phyloP scores from a whole-genome alignment of 1,140 invertebrate species.

The Mamestra configurata region DNA sequence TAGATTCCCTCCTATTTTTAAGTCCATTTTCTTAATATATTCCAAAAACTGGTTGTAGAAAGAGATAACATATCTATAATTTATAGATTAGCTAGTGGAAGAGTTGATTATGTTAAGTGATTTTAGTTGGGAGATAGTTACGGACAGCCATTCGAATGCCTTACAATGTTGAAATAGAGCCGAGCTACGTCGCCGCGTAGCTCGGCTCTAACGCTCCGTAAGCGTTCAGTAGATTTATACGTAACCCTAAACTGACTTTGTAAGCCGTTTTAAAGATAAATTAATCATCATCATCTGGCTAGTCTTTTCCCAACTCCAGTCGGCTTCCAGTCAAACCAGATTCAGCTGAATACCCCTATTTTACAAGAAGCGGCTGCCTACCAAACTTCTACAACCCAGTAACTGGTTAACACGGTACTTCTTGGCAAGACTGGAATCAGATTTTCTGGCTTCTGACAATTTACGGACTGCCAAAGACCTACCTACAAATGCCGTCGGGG shows the following conservation, averaged over 20 bases:
- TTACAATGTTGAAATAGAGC: slow-evolving; percentile 47
- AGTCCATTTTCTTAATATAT: slow-evolving; percentile 63
- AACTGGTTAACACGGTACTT: no score
- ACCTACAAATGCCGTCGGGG: no score
- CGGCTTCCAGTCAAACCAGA: no score
- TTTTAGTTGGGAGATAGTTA: slow-evolving; percentile 55
- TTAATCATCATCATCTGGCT: no score
- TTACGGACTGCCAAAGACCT: no score
- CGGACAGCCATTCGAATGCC: slow-evolving; percentile 47
- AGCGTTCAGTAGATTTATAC: slow-evolving; percentile 35
- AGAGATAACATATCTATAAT: slow-evolving; percentile 66
- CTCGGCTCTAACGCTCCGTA: slow-evolving; percentile 21
- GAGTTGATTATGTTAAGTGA: slow-evolving; percentile 61
- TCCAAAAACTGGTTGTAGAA: slow-evolving; percentile 56
- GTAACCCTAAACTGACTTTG: slow-evolving; percentile 2
- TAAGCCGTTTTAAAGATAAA: slow-evolving; percentile 14
- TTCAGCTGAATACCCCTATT: no score
- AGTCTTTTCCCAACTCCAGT: no score
- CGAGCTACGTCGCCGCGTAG: not conserved
- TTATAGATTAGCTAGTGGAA: slow-evolving; percentile 62
- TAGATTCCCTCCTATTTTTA: slow-evolving; percentile 54
- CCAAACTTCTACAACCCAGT: no score
- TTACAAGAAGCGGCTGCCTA: no score
- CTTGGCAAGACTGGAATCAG: no score
- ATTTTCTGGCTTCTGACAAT: no score